Evolutionary conservation across 2,797 vertebrate genomes (phyloP).

Genomic region (Fistularia commersonii): DNA sequence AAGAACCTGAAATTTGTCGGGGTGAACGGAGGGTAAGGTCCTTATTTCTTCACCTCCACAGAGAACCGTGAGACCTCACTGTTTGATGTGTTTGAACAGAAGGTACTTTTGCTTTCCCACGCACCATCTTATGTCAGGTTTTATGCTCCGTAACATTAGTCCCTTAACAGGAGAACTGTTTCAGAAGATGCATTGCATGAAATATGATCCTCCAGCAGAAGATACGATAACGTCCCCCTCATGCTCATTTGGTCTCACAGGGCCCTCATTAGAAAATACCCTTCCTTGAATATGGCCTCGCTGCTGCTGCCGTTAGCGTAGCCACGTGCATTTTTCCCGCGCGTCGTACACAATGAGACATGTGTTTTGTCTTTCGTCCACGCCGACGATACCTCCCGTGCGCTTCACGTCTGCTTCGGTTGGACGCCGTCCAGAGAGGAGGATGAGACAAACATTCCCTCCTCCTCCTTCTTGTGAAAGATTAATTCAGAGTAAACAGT

Average conservation of each 20-base stretch:
- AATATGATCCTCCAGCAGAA: background rate
- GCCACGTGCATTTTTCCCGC: slow-evolving; percentile 2
- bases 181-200: too few relatives aligned
- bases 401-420: slow-evolving; percentile 33
- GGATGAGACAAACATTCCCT: background rate
- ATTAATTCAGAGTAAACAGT: slow-evolving; percentile 32
- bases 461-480: slow-evolving; percentile 2
- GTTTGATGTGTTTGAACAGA: slow-evolving; percentile 9
- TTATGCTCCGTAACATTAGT: too few relatives aligned
- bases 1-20: slow-evolving; percentile 99
- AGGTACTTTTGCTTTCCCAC: slow-evolving; percentile 12
- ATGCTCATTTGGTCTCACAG: background rate
- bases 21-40: slow-evolving; percentile 98
- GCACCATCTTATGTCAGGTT: too few relatives aligned
- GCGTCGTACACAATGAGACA: slow-evolving; percentile 23
- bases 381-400: slow-evolving; percentile 20
- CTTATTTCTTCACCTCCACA: too few relatives aligned
- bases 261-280: slow-evolving; percentile 13
- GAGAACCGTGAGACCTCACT: too few relatives aligned
- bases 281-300: slow-evolving; percentile 33
- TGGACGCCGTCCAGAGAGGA: too few relatives aligned
- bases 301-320: slow-evolving; percentile 1
- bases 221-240: background rate
- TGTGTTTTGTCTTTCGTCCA: slow-evolving; percentile 17
- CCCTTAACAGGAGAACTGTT: too few relatives aligned